Evolutionary conservation across 2,113 vertebrate species (phyloP), one percentile per base, ranked within the genome.

Genomic region (Halichoeres trimaculatus): DNA sequence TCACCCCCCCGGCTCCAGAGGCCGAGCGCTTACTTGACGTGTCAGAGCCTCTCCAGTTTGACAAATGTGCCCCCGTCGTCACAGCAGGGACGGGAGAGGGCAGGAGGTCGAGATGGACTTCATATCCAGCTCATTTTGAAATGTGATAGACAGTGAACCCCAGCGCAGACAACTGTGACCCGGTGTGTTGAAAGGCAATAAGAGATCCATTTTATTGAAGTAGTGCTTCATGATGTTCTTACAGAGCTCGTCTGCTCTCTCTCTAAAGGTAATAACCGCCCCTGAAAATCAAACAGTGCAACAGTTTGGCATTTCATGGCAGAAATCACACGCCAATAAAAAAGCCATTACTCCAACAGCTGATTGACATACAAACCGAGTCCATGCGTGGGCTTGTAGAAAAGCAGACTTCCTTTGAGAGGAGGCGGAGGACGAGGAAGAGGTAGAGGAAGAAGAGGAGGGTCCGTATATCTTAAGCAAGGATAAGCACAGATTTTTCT

Each of bases 401-500:
- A 84, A 87, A 86, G 83, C 71, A 75, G 86, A 76, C 88, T 84
- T 88, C 88, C 85, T 84, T 79, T 92, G 86, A 83, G 81, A 79
- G 80, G 77, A 88, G 88, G 83, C 20, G 69, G 80, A 81, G 78
- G 86, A 43, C 60, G 86, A 88, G 78, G 90, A 77, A 79, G 80
- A 87, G 88, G 83, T 75, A 81, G 87, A 84, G 72, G 87, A 85
- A 69, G 89, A 81, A 78, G 88, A 90, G 79, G 83, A 90, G 90
- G 87, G 88, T 89, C 83, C 78, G 87, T 85, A 90, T 88, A 90
- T 94, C 75, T 90, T 88, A 88, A 93, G 91, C 94, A 92, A 93
- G 89, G 94, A 94, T 94, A 94, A 95, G 94, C 94, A 95, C 94
- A 95, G 94, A 94, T 95, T 94, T 95, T 87, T 94, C 93, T 95